Conservation (phyloP, 2,113 vertebrate species). For the Coreoperca whiteheadi region DNA sequence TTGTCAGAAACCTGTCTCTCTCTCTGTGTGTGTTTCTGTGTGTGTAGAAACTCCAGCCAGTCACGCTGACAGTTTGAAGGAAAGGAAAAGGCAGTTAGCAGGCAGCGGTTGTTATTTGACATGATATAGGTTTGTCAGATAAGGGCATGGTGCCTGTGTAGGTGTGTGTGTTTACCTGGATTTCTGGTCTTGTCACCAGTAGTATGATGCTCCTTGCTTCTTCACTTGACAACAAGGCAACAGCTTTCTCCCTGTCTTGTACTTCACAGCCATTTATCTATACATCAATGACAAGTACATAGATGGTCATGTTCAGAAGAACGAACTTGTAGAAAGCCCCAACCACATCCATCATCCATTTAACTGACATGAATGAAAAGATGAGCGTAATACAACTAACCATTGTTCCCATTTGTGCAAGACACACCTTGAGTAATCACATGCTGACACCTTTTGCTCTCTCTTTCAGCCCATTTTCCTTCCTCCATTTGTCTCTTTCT, state of each 20-base stretch:
- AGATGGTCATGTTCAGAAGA: slow-evolving; percentile 13
- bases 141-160: slow-evolving; percentile 24
- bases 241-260: slow-evolving; percentile 92
- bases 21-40: not conserved
- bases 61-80: slow-evolving; percentile 39
- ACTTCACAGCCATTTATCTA: slow-evolving; percentile 97
- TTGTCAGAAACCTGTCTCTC: slow-evolving; percentile 53
- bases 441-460: not conserved
- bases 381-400: not conserved
- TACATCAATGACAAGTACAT: slow-evolving; percentile 80
- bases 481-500: slow-evolving; percentile 23
- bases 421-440: slow-evolving; percentile 24
- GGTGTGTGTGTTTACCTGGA: slow-evolving; percentile 85
- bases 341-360: not conserved
- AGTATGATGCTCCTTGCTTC: slow-evolving; percentile 91
- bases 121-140: slow-evolving; percentile 56
- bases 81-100: slow-evolving; percentile 37
- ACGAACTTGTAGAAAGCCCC: slow-evolving; percentile 8
- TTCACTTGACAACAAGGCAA: slow-evolving; percentile 92
- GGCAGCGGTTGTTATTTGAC: slow-evolving; percentile 58
- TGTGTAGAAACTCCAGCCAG: slow-evolving; percentile 65
- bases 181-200: slow-evolving; percentile 92
- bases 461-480: not conserved
- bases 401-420: slow-evolving; percentile 33
- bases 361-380: slow-evolving; percentile 10